Conservation (phyloP, 2,888 invertebrate genomes). For the Nymphalis c-album region DNA sequence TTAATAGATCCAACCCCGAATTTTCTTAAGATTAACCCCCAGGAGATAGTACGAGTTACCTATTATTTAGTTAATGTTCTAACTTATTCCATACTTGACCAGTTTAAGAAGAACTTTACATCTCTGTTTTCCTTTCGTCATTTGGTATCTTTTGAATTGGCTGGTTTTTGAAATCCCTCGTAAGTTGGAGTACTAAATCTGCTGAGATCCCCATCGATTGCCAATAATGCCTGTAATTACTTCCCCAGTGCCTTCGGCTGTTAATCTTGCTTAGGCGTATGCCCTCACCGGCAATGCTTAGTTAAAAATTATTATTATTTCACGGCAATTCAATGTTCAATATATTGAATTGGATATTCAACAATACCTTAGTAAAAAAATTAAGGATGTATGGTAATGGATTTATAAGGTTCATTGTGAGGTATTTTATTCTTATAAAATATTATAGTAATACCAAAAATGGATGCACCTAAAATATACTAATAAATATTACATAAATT, state of each 20-base stretch:
- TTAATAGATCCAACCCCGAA: constrained; percentile 35
- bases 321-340: constrained; percentile 18
- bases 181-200: constrained; percentile 63
- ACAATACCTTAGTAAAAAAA: too few relatives aligned
- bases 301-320: constrained; percentile 64
- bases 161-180: constrained; percentile 42
- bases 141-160: constrained; percentile 34
- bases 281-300: constrained; percentile 57
- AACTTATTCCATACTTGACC: constrained; percentile 39
- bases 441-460: too few relatives aligned
- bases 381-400: too few relatives aligned
- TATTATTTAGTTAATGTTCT: constrained; percentile 41
- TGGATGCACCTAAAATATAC: too few relatives aligned
- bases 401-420: too few relatives aligned
- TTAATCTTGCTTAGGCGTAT: constrained; percentile 63
- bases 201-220: constrained; percentile 65
- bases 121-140: constrained; percentile 9
- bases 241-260: constrained; percentile 57
- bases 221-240: constrained; percentile 77
- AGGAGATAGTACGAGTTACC: constrained; percentile 42
- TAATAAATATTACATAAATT: too few relatives aligned
- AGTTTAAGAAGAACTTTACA: constrained; percentile 25
- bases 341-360: background rate
- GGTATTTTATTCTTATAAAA: too few relatives aligned
- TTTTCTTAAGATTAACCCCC: constrained; percentile 40